Conservation (phyloP, 2,888 invertebrate genomes). For the Syrphus vitripennis region DNA sequence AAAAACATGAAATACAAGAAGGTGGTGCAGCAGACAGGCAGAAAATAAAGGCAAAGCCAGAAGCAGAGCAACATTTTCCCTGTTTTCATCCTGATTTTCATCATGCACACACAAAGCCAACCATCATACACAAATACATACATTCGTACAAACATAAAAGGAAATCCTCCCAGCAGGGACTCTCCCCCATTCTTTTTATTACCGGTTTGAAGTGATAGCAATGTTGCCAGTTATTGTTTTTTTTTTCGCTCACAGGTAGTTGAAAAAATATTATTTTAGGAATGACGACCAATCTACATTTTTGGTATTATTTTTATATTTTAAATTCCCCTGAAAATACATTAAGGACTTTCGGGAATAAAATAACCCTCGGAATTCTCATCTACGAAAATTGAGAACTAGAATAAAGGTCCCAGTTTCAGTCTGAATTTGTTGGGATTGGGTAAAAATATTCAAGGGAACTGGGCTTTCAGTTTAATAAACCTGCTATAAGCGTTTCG, state of each 20-base stretch:
- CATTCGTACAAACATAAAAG: neutral
- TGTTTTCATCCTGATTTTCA: slow-evolving; percentile 28
- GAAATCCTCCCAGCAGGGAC: slow-evolving; percentile 31
- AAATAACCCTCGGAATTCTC: no score
- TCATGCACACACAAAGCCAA: neutral
- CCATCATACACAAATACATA: neutral
- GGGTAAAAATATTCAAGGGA: no score
- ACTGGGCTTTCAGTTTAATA: no score
- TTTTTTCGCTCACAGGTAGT: neutral
- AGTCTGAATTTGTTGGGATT: no score
- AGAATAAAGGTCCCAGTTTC: no score
- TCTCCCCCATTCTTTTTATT: slow-evolving; percentile 21
- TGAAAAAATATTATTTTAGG: neutral
- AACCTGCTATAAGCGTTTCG: no score
- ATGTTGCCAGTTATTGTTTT: slow-evolving; percentile 39
- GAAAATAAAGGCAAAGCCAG: neutral
- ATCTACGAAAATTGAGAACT: no score
- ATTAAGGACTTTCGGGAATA: no score
- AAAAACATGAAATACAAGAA: neutral
- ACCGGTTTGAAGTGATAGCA: slow-evolving; percentile 3
- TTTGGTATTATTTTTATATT: no score
- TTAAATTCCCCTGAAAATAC: no score
- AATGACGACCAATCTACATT: no score
- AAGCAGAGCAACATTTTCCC: slow-evolving; percentile 44
- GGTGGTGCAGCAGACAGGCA: slow-evolving; percentile 1